phyloP scores from a whole-genome alignment of 2,888 invertebrate genomes.

The Serrognathus titanus region DNA sequence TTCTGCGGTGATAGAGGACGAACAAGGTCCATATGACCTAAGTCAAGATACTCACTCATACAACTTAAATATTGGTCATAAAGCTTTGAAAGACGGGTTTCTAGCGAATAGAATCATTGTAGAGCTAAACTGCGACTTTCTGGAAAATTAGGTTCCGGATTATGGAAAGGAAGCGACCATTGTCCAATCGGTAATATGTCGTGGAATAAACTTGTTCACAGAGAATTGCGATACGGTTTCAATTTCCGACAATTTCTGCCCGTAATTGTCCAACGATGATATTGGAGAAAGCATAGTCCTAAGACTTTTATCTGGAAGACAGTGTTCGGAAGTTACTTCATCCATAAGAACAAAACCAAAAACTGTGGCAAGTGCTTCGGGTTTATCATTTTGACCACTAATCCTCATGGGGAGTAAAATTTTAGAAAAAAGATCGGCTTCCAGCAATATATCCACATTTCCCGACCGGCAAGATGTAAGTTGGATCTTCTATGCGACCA shows the following conservation, averaged over 20 bases:
- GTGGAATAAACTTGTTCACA: background rate
- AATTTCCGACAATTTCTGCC: background rate
- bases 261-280: background rate
- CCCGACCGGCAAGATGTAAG: background rate
- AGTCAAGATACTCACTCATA: background rate
- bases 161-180: background rate
- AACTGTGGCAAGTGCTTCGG: background rate
- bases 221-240: background rate
- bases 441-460: background rate
- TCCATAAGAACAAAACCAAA: background rate
- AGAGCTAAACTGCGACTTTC: background rate
- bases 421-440: background rate
- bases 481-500: background rate
- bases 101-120: background rate
- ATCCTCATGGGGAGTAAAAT: background rate
- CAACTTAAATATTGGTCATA: background rate
- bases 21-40: background rate
- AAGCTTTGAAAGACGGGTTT: background rate
- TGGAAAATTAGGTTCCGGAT: background rate
- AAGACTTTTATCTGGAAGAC: background rate
- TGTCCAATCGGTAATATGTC: background rate
- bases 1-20: background rate
- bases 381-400: background rate
- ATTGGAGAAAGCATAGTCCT: background rate
- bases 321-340: background rate